A percentile compares a stretch with the other conserved stretches of the same genome.
Conservation (phyloP, 2,888 invertebrate species). For the Elmis aenea region DNA sequence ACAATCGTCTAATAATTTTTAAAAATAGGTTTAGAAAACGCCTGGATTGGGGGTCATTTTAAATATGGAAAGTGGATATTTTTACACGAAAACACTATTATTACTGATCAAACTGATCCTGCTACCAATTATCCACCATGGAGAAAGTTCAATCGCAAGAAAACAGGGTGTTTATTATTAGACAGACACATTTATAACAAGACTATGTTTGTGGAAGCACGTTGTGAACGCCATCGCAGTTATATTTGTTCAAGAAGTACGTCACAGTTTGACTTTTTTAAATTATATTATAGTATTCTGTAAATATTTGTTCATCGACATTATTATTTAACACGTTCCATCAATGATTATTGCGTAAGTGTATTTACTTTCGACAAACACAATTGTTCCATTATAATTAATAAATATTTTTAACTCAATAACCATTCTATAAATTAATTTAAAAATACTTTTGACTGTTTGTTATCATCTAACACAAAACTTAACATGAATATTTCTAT, state of each 20-base stretch:
- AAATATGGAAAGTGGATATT: constrained; percentile 9
- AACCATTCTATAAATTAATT: too few species aligned
- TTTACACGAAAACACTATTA: not conserved
- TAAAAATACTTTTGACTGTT: too few species aligned
- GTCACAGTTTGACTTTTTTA: not conserved
- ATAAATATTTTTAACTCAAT: too few species aligned
- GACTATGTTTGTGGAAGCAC: constrained; percentile 49
- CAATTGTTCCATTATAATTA: too few species aligned
- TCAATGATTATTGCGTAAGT: too few species aligned
- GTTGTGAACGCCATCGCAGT: constrained; percentile 51
- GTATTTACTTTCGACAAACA: too few species aligned
- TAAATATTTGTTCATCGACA: too few species aligned
- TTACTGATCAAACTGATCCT: not conserved
- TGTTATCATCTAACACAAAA: too few species aligned
- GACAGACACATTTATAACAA: constrained; percentile 47
- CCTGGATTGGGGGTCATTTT: constrained; percentile 12
- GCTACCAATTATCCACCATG: constrained; percentile 5
- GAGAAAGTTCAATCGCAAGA: constrained; percentile 16
- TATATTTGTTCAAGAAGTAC: constrained; percentile 46
- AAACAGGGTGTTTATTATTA: constrained; percentile 50
- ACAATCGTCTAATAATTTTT: too few species aligned
- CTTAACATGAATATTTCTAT: too few species aligned
- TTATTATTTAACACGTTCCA: too few species aligned
- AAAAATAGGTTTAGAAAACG: constrained; percentile 11
- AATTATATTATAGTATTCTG: not conserved